A percentile compares a stretch with the other conserved stretches of the same genome.
These are phyloP conservation scores for Pyrgilauda ruficollis DNA, from an alignment of 2,113 vertebrate species.

Conservation along the genomic window DNA sequence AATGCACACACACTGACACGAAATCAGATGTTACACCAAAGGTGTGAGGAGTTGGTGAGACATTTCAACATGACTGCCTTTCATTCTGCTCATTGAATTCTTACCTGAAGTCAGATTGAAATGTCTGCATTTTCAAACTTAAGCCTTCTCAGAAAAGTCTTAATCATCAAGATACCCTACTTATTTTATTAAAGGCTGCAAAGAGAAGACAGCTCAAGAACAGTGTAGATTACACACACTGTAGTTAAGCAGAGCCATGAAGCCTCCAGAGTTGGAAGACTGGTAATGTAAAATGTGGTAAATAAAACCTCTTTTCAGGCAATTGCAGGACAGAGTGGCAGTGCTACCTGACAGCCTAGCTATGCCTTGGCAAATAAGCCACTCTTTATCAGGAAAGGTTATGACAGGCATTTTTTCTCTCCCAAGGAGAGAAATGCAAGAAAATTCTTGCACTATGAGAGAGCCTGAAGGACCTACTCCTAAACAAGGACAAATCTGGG, in stretches of 20 bases:
- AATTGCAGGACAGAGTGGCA: neutral
- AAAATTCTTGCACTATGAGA: neutral
- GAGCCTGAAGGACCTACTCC: neutral
- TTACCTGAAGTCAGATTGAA: neutral
- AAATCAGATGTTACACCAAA: neutral
- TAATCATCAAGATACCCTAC: neutral
- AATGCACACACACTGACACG: rapidly evolving
- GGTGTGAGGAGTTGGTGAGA: neutral
- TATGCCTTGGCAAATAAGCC: neutral
- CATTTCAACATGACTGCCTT: neutral
- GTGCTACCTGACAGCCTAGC: neutral
- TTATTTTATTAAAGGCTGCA: neutral
- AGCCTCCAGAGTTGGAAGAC: neutral
- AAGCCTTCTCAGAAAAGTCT: neutral
- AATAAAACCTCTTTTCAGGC: neutral
- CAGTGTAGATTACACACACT: neutral
- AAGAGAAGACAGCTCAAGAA: neutral
- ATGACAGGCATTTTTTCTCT: neutral
- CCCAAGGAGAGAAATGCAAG: too few relatives aligned
- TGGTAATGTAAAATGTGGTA: neutral
- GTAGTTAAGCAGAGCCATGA: neutral
- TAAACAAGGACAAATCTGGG: neutral
- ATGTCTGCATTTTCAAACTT: neutral
- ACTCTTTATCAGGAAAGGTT: neutral
- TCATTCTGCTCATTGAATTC: neutral